Base-by-base conservation (phyloP, 53 echinoderm and acorn worm genomes). In the Echinometra lucunter region DNA sequence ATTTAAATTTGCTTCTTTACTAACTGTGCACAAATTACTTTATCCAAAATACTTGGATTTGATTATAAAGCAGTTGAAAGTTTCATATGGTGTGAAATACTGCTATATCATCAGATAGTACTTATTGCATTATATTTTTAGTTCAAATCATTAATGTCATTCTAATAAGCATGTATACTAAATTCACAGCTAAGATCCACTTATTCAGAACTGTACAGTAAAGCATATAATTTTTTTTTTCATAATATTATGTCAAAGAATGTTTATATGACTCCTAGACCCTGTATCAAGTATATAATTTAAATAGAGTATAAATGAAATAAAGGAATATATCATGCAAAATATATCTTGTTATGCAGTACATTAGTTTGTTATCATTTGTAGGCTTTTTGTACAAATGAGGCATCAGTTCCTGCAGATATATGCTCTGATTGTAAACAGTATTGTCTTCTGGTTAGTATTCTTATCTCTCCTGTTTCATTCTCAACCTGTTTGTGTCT, bases 251-350 rank as follows among this genome's bases (percentile, higher is more conserved):
- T 42, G 78, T 38, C 6, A 37, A 19, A 3, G 40, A 78, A 38
- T 78, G 42, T 78, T 19, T 78, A 78, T 78, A 42, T 78, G 42
- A 78, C 38, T 78, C 40, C 16, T 78, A 13, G 38, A 78, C 42
- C 38, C 3, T 70, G 9, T 49, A 49, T 49, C 49, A 32, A 2
- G 28, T 72, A 32, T 78, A 35, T 42, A 42, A 78, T 42, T 21
- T 78, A 78, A 37, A 78, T 78, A 78, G 19, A 78, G 78, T 21
- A 78, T 78, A 42, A 78, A 78, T 38, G 19, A 42, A 40, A 78
- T 78, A 37, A 78, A 78, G 1, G 21, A 78, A 78, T 78, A 78
- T 78, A 40, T 42, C 6, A 40, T 42, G 5, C 40, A 23, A 13
- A 78, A 78, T 19, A 12, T 78, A 21, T 78, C 16, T 7, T 78